Conservation (phyloP, 2,888 invertebrate genomes). For the Cloeon dipterum region DNA sequence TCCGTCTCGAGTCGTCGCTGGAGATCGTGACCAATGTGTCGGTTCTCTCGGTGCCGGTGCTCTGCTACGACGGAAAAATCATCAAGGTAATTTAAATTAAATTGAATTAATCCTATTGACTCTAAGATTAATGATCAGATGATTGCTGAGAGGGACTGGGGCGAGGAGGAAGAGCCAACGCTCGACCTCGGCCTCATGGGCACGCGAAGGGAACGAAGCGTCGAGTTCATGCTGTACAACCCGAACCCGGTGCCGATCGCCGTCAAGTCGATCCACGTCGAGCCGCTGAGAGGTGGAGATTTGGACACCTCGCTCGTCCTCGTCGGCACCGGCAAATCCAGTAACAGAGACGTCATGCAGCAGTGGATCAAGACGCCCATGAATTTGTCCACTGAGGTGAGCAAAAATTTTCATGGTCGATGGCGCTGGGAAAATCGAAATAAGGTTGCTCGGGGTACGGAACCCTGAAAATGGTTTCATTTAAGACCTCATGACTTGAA, state of each 20-base stretch:
- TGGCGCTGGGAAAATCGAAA: too few relatives aligned
- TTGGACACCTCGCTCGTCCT: too few relatives aligned
- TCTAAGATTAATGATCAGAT: background rate
- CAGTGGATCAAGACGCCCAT: slow-evolving; percentile 14
- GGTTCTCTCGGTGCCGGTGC: slow-evolving; percentile 38
- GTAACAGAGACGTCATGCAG: slow-evolving; percentile 14
- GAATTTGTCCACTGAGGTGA: slow-evolving; percentile 22
- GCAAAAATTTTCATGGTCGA: too few relatives aligned
- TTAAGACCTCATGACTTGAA: too few relatives aligned
- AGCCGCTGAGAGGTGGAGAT: background rate
- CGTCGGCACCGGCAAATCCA: too few relatives aligned
- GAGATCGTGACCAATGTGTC: slow-evolving; percentile 52
- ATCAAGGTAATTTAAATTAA: slow-evolving; percentile 21
- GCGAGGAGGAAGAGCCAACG: background rate
- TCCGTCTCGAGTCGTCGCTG: slow-evolving; percentile 36
- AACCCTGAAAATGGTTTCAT: too few relatives aligned
- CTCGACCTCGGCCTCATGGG: slow-evolving; percentile 41
- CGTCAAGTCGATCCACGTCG: slow-evolving; percentile 26
- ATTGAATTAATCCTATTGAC: slow-evolving; percentile 5
- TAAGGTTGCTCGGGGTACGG: too few relatives aligned
- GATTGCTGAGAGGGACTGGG: background rate
- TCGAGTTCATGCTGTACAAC: slow-evolving; percentile 47
- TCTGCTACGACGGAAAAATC: slow-evolving; percentile 50
- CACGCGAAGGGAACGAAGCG: slow-evolving; percentile 37
- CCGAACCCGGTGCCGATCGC: slow-evolving; percentile 49